Evolutionary conservation across 2,797 vertebrate genomes (phyloP), one percentile per base, ranked within the genome.

Genomic region (Lepus townsendii): DNA sequence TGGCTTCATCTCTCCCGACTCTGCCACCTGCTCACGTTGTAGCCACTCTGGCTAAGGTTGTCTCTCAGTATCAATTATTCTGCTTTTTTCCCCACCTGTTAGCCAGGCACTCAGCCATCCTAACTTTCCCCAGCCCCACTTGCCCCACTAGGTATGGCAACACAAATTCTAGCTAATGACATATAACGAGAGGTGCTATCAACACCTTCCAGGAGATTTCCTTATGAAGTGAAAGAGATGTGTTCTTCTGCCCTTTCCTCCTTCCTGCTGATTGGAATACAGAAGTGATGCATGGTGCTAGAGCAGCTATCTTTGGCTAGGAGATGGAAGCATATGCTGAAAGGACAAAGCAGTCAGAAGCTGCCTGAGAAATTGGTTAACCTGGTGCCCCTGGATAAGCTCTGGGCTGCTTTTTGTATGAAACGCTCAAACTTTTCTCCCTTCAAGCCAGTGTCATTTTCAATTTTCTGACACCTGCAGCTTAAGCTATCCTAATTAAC

Each of bases 341-440:
- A 19, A 27, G 3, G 27, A 24, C 35, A 80, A 76, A 76, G 60
- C 57, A 50, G 3, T 38, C 19, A 38, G 52, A 88, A 77, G 73
- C 13, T 62, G 9, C 27, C 75, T 24, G 38, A 26, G 65, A 72
- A 12, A 17, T 35, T 68, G 76, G 77, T 38, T 16, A 83, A 86
- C 52, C 54, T 1, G 14, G 62, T 11, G 17, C 66, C 63, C 32
- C 13, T 7, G 38, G 20, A n/a, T 82, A 11, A 66, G 32, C 38
- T 91, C 69, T 76, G 16, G 47, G n/a, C 19, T 88, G 63, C 20
- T 91, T 91, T 87, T 65, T 17, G 24, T 38, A 60, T 17, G 35
- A 79, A 96, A 69, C 38, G 91, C 20, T 54, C 5, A 27, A 78
- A 62, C 19, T 79, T 93, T 76, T 84, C 26, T 82, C 27, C 86